A percentile compares a stretch with the other conserved stretches of the same genome.
Conservation (phyloP, 2,888 invertebrate species). For the Lissocephala sabroskyi region DNA sequence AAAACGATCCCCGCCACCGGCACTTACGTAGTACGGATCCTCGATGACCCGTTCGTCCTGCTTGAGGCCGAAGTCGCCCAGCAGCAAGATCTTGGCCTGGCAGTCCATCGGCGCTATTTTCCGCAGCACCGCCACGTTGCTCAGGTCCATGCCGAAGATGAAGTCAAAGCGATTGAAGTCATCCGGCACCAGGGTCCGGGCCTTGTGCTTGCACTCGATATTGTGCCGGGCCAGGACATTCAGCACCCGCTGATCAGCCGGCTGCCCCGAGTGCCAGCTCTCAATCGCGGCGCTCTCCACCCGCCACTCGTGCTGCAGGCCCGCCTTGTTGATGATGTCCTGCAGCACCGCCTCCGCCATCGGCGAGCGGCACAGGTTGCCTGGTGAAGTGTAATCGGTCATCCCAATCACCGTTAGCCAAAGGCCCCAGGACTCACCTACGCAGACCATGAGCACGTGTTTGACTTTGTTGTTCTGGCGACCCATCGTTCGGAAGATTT, state of each 20-base stretch:
- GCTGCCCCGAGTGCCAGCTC: constrained; percentile 87
- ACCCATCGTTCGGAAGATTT: constrained; percentile 13
- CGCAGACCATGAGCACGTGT: constrained; percentile 57
- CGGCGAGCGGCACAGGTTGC: constrained; percentile 95
- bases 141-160: constrained; percentile 94
- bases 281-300: constrained; percentile 93
- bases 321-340: constrained; percentile 79
- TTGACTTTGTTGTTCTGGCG: constrained; percentile 14
- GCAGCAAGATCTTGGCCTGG: constrained; percentile 81
- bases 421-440: constrained; percentile 35
- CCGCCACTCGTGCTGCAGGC: constrained; percentile 79
- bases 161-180: constrained; percentile 87
- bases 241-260: constrained; percentile 84
- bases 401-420: constrained; percentile 5
- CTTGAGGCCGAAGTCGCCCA: constrained; percentile 87
- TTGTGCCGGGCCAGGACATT: constrained; percentile 80
- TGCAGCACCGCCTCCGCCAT: constrained; percentile 94
- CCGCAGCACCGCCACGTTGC: constrained; percentile 82
- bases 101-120: constrained; percentile 72
- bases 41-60: constrained; percentile 79
- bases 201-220: constrained; percentile 81
- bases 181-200: constrained; percentile 78
- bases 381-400: constrained; percentile 72
- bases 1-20: too few species aligned
- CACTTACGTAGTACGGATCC: constrained; percentile 92